A percentile compares a stretch with the other conserved stretches of the same genome.
These are phyloP conservation scores for Sphecodes monilicornis DNA, from an alignment of 2,888 invertebrate species.

Conservation along the genomic window DNA sequence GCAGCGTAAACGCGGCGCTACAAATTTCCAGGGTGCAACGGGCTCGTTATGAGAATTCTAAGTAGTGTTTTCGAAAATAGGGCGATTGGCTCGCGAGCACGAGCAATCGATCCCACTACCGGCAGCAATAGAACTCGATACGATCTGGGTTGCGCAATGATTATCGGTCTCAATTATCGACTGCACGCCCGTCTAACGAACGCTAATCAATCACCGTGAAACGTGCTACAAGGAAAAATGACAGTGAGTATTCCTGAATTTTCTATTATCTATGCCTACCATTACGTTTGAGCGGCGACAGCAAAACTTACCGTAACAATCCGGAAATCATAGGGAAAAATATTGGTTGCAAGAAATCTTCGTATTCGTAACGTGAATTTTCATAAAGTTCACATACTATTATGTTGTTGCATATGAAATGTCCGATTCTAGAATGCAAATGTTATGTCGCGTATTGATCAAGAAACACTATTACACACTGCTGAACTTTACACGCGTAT, in stretches of 20 bases:
- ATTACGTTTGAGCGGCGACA: background rate
- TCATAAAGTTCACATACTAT: too few species aligned
- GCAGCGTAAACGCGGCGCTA: conserved; percentile 17
- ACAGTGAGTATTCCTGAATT: background rate
- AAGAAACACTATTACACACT: too few species aligned
- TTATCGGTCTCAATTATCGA: conserved; percentile 34
- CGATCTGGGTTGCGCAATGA: conserved; percentile 22
- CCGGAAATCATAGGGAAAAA: background rate
- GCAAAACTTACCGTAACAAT: background rate
- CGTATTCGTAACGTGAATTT: too few species aligned
- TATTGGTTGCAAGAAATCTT: too few species aligned
- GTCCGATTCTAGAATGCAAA: too few species aligned
- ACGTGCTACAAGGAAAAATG: background rate
- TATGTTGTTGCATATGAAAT: too few species aligned
- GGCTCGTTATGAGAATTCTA: conserved; percentile 29
- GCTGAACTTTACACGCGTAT: too few species aligned
- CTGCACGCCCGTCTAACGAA: background rate
- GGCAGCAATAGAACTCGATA: conserved; percentile 24
- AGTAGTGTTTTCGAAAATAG: conserved; percentile 46
- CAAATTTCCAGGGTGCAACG: conserved; percentile 25
- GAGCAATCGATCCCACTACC: conserved; percentile 35
- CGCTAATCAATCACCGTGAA: conserved; percentile 2
- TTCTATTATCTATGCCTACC: background rate
- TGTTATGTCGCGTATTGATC: too few species aligned
- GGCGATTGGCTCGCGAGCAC: conserved; percentile 3